Evolutionary conservation across 1,140 invertebrate species (phyloP).

Genomic region (Trichonephila inaurata): DNA sequence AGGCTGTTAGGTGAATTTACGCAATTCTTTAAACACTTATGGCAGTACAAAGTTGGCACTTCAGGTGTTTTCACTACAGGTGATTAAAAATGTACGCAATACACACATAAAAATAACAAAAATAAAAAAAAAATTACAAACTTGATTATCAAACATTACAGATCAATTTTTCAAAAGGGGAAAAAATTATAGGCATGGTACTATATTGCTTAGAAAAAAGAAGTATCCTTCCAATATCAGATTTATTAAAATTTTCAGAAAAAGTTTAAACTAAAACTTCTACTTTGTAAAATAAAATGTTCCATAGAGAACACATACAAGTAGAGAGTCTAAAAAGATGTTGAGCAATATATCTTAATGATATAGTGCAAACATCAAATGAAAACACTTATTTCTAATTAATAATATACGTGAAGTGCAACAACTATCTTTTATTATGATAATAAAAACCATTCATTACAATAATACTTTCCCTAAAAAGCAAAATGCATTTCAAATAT

Average conservation of each 20-base stretch:
- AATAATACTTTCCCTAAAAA: not conserved
- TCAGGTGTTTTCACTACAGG: constrained; percentile 43
- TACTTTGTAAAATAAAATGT: constrained; percentile 60
- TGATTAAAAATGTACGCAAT: not conserved
- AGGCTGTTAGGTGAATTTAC: constrained; percentile 39
- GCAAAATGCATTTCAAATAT: not conserved
- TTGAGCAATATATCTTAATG: constrained; percentile 68
- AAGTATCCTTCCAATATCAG: not conserved
- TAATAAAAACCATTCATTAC: not conserved
- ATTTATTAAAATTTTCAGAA: not conserved
- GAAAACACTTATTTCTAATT: not conserved
- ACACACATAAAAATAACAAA: constrained; percentile 36
- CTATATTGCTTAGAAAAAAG: no score
- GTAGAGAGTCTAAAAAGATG: constrained; percentile 29
- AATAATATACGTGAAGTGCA: not conserved
- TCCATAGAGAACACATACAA: constrained; percentile 53
- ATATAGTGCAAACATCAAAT: constrained; percentile 71
- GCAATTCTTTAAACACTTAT: constrained; percentile 43
- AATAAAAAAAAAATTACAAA: constrained; percentile 21
- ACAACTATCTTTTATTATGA: not conserved
- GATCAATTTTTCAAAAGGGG: no score
- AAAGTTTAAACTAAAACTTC: not conserved
- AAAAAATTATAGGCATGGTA: no score
- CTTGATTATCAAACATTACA: not conserved
- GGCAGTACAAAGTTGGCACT: constrained; percentile 74